Base-by-base conservation (phyloP, 2,797 vertebrate genomes). In the Xiphorhynchus erythropygius region DNA sequence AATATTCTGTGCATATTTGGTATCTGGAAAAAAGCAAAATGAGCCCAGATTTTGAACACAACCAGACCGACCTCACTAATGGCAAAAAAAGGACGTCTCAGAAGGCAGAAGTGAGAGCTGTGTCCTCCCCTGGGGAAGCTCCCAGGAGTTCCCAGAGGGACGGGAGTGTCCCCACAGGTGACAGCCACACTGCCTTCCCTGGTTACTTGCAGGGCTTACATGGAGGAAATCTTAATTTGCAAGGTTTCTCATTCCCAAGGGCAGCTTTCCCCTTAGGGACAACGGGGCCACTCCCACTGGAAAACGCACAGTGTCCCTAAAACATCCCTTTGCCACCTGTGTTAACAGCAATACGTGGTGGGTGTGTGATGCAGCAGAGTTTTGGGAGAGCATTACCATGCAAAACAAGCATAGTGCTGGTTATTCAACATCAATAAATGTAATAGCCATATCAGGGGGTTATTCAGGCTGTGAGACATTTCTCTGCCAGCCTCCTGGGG, bases 331-430 rank as follows among this genome's bases (percentile, higher is more conserved):
- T 60, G 24, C 18, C 32, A 8, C 21, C 25, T 56, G 22, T 49
- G 42, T 49, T 23, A 39, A 32, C 2, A n/a, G 44, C 37, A 44
- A 1, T 3, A 52, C 18, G 60, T 1, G 3, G 30, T 7, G 11
- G 23, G 23, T 37, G 42, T 5, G 3, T 15, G 42, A 42, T 1
- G 1, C 39, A 41, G 30, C 0, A 3, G n/a, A 50, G 59, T 3
- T 64, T 13, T 39, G 18, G 46, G 25, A 41, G 44, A 65, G 13
- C 15, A 10, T 21, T 16, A 44, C 7, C 46, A 46, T 6, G 30
- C 18, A 62, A 27, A 62, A 55, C 12, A 49, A n/a, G 32, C 37
- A 42, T 1, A 56, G 42, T 7, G 16, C 9, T 35, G 41, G n/a
- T 21, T 55, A 65, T 46, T 65, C 17, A 23, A 27, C 14, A 22